Evolutionary conservation across 2,888 invertebrate species (phyloP), one percentile per base, ranked within the genome.

Genomic region (Pyrgus malvae): DNA sequence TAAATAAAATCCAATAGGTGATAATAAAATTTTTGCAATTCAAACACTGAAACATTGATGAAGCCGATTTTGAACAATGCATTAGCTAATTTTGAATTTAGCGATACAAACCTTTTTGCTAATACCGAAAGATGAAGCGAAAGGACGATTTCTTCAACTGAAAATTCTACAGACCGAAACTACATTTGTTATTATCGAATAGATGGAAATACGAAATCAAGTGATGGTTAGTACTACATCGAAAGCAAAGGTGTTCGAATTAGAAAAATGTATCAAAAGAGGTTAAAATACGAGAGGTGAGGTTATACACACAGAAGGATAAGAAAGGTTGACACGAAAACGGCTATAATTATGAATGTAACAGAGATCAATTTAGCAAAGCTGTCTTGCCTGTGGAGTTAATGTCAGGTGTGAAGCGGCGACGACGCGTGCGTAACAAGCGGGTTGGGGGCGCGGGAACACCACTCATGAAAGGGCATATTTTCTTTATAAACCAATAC

Each of bases 361-460:
- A 37, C 48, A 59, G 46, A 58, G 53, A 40, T 37, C 35, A 45
- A 25, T 21, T 31, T 21, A 57, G 63, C 63, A 48, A 60, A 68
- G 66, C 64, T 44, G 56, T 27, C 44, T 51, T 51, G 51, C 53
- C 59, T 61, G 61, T 57, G 57, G 60, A 59, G 67, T 65, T 65
- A 62, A 61, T 63, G 66, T 57, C 54, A 56, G 65, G 63, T 62
- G 68, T 69, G 78, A 77, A 78, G 85, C 84, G 76, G 83, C 83
- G 83, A 73, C 85, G 85, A 73, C 80, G 70, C 67, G 80, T 71
- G 73, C 65, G 62, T 55, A 45, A 56, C 23, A 42, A 50, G 35
- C 50, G 51, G 17, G 56, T 38, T 14, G 6, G 16, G 8, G 16
- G 16, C 54, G 55, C 56, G 37, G 40, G 37, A 35, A 59, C 58